Evolutionary conservation across 2,888 invertebrate species (phyloP).

Genomic region (Drosophila merina): DNA sequence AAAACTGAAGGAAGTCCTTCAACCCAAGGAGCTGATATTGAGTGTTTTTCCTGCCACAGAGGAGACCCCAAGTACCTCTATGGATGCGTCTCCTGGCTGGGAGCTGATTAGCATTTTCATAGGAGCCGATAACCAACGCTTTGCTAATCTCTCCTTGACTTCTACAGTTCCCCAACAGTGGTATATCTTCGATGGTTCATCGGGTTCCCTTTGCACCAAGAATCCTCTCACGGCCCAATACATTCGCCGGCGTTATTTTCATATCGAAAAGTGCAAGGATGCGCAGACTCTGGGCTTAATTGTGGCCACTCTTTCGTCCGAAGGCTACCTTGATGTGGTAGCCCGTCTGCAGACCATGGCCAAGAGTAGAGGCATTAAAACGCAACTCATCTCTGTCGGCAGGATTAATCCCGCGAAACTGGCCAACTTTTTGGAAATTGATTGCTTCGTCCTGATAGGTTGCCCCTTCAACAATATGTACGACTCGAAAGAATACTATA

Average conservation of each 20-base stretch:
- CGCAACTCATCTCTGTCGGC: slow-evolving; percentile 96
- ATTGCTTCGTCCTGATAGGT: slow-evolving; percentile 95
- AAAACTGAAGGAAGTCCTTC: slow-evolving; percentile 58
- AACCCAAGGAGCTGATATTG: slow-evolving; percentile 58
- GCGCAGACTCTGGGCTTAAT: slow-evolving; percentile 94
- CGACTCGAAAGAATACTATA: slow-evolving; percentile 93
- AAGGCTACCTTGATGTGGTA: slow-evolving; percentile 90
- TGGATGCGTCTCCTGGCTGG: slow-evolving; percentile 59
- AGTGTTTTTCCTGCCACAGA: slow-evolving; percentile 63
- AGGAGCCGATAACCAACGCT: slow-evolving; percentile 87
- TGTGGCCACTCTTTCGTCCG: slow-evolving; percentile 94
- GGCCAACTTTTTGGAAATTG: slow-evolving; percentile 95
- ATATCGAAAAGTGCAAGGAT: slow-evolving; percentile 96
- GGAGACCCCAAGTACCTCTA: slow-evolving; percentile 60
- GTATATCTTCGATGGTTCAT: slow-evolving; percentile 85
- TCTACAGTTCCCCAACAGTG: slow-evolving; percentile 85
- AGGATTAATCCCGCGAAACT: slow-evolving; percentile 97
- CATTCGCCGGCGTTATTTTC: slow-evolving; percentile 91
- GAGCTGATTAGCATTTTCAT: slow-evolving; percentile 88
- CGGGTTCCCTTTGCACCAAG: slow-evolving; percentile 81
- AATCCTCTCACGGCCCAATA: slow-evolving; percentile 85
- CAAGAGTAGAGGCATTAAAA: slow-evolving; percentile 91
- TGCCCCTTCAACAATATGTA: slow-evolving; percentile 95
- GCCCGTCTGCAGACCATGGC: slow-evolving; percentile 90
- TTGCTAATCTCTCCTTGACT: slow-evolving; percentile 87